phyloP scores from a whole-genome alignment of 1,140 invertebrate genomes.

The Coelopa frigida region DNA sequence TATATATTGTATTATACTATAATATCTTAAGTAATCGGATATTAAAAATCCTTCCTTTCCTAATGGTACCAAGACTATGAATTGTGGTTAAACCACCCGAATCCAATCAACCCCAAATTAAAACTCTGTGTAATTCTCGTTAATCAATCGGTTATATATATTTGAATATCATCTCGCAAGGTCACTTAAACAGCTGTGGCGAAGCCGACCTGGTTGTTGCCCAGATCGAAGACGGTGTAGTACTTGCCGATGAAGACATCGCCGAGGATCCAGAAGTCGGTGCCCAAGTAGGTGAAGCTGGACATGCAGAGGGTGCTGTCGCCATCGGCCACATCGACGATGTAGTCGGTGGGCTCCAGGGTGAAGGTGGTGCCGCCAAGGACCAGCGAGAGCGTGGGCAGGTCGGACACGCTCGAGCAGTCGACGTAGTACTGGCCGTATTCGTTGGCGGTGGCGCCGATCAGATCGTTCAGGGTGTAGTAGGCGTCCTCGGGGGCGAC shows the following conservation, averaged over 20 bases:
- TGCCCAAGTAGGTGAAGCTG: conserved; percentile 18
- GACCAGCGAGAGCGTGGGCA: conserved; percentile 20
- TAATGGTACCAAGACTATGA: too few species aligned
- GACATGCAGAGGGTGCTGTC: conserved; percentile 13
- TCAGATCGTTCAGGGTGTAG: background rate
- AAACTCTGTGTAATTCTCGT: too few species aligned
- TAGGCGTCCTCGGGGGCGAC: conserved; percentile 51
- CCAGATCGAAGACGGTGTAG: conserved; percentile 65
- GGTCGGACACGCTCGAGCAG: background rate
- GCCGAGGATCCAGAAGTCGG: conserved; percentile 35
- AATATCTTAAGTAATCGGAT: too few species aligned
- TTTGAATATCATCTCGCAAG: too few species aligned
- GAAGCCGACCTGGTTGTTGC: conserved; percentile 60
- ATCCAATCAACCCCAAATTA: too few species aligned
- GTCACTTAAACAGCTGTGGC: conserved; percentile 26
- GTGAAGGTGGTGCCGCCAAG: conserved; percentile 25
- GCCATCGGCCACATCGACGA: conserved; percentile 14
- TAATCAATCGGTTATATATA: too few species aligned
- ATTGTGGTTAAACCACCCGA: too few species aligned
- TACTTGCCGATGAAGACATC: conserved; percentile 64
- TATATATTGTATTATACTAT: too few species aligned
- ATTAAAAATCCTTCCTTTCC: too few species aligned
- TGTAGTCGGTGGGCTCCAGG: conserved; percentile 16
- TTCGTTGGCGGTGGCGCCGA: background rate
- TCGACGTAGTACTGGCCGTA: conserved; percentile 3